phyloP scores from a whole-genome alignment of 2,797 vertebrate genomes.

The Alca torda region DNA sequence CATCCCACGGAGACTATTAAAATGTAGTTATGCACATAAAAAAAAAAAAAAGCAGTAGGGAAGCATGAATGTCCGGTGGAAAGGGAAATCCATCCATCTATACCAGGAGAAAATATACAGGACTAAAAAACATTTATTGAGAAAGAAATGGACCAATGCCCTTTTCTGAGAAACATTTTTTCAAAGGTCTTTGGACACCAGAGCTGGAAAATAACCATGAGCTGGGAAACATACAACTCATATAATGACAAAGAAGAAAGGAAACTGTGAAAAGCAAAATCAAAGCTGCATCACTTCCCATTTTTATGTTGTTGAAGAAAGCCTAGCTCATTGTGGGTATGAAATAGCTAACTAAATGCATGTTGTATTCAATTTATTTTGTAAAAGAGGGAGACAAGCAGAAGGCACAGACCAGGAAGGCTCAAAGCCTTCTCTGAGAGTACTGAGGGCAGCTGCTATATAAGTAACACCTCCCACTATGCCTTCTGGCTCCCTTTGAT shows the following conservation, averaged over 20 bases:
- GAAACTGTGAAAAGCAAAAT: not conserved
- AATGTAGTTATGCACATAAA: not conserved
- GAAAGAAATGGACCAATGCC: not conserved
- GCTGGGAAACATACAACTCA: not conserved
- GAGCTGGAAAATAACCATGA: not conserved
- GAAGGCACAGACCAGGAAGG: not conserved
- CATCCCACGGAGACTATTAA: not conserved
- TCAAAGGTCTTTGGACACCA: not conserved
- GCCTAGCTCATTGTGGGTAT: not conserved
- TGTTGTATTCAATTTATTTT: not conserved
- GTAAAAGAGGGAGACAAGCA: not conserved
- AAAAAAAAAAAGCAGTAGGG: not conserved
- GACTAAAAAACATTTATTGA: not conserved
- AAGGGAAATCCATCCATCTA: not conserved
- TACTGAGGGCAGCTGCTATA: not conserved
- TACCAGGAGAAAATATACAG: not conserved
- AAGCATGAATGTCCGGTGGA: not conserved
- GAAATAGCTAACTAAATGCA: not conserved
- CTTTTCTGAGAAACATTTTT: not conserved
- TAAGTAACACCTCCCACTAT: not conserved
- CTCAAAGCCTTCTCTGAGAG: not conserved
- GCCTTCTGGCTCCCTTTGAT: not conserved
- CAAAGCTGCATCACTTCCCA: not conserved
- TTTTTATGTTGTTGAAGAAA: not conserved
- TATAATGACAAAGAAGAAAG: not conserved